phyloP scores from a whole-genome alignment of 2,113 vertebrate genomes.

The Pollimyrus isidori region DNA sequence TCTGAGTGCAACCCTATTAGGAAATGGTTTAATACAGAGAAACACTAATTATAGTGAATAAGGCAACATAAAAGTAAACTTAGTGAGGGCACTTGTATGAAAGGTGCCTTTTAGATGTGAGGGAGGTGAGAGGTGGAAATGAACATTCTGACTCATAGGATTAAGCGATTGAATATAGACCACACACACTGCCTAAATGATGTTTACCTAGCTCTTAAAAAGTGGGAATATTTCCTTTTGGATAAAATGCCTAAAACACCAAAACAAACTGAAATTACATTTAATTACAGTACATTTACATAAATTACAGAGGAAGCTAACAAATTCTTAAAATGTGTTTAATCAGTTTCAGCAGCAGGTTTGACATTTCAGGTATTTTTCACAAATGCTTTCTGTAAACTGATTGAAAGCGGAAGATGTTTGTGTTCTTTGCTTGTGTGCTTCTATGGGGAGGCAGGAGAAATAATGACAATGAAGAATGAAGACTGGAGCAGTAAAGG shows the following conservation, averaged over 20 bases:
- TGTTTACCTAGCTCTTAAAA: slow-evolving; percentile 57
- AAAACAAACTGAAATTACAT: slow-evolving; percentile 69
- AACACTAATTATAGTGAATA: neutral
- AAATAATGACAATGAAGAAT: neutral
- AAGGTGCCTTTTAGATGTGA: neutral
- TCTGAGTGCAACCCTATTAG: neutral
- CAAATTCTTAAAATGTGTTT: slow-evolving; percentile 65
- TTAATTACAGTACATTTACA: slow-evolving; percentile 76
- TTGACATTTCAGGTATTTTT: slow-evolving; percentile 29
- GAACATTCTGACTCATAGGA: slow-evolving; percentile 20
- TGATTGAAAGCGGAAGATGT: slow-evolving; percentile 12
- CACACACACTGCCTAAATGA: slow-evolving; percentile 64
- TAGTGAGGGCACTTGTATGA: neutral
- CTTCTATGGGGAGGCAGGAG: neutral
- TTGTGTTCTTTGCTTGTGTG: slow-evolving; percentile 27
- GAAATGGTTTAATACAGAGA: neutral
- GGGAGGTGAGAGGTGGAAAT: neutral
- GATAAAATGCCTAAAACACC: slow-evolving; percentile 64
- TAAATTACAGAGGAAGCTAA: slow-evolving; percentile 66
- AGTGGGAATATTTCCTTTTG: slow-evolving; percentile 64
- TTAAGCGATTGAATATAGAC: slow-evolving; percentile 41
- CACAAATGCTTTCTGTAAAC: slow-evolving; percentile 19
- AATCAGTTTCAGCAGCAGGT: slow-evolving; percentile 58
- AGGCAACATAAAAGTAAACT: neutral
- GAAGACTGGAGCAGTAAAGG: neutral